Evolutionary conservation across 2,113 vertebrate species (phyloP), one percentile per base, ranked within the genome.

Genomic region (Phalacrocorax carbo): DNA sequence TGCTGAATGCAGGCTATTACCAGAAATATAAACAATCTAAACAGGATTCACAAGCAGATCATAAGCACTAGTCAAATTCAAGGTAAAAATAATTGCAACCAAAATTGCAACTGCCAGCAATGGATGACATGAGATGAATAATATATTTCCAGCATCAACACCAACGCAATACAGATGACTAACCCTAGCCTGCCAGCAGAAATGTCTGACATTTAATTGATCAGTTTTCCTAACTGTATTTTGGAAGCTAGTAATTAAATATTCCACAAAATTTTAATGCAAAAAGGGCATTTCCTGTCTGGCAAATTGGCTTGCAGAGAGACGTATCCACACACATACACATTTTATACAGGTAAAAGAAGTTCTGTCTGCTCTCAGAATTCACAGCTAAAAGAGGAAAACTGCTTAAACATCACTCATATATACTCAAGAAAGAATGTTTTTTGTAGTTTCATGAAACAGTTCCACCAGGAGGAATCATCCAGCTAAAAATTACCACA

Each of bases 81-180:
- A 98, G 89, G 89, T 97, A 97, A 97, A 97, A 94, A 95, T 95
- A 54, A 98, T 65, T 69, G 93, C 72, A 94, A 98, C 80, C 29
- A 97, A 98, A 89, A 96, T 48, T 95, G 62, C 20, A 96, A 84
- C 46, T 60, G 73, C 91, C 71, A n/a, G 75, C 49, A 76, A 95
- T 14, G 26, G 86, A 97, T 70, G 86, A 96, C 75, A 91, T 79
- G 19, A 97, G 96, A 86, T 95, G 94, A 91, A 96, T 82, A 97
- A 96, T 52, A 52, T 23, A 44, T 97, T 98, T 93, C 92, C 94
- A 77, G 93, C 7, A 95, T 21, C 27, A 97, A 61, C 25, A 97
- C 94, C 72, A 98, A 65, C 16, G 93, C 54, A 79, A 97, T 82
- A 46, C 46, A 98, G 23, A 92, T 7, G 8, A 84, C 61, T 46